Conservation (phyloP, 2,888 invertebrate genomes). For the Eupelmus urozonus region DNA sequence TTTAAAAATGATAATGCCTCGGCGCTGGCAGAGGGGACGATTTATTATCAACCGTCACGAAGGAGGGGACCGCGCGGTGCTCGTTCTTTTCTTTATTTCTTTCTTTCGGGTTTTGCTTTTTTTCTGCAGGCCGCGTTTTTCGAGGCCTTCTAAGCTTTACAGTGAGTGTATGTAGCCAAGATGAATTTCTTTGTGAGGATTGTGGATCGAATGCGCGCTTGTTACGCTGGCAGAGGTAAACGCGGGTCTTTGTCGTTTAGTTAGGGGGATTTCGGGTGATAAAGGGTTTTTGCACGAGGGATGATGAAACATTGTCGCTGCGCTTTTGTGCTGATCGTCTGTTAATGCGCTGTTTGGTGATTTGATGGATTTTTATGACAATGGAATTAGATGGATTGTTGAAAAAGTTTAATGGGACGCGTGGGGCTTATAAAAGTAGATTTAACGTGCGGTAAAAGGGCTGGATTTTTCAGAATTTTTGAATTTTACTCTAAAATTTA, state of each 20-base stretch:
- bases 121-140: neutral
- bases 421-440: no score
- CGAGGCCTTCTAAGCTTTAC: neutral
- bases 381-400: no score
- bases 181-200: constrained; percentile 35
- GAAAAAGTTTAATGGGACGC: no score
- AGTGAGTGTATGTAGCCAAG: constrained; percentile 3
- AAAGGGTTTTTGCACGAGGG: neutral
- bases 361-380: no score
- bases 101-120: neutral
- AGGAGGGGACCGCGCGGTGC: constrained; percentile 56
- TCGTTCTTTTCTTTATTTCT: constrained; percentile 13
- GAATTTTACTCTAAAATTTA: no score
- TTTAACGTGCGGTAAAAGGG: no score
- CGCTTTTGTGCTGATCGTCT: no score
- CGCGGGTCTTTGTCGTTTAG: neutral
- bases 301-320: neutral
- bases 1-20: constrained; percentile 70
- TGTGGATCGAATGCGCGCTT: neutral
- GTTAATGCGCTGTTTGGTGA: no score
- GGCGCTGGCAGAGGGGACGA: constrained; percentile 60
- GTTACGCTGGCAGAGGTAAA: neutral
- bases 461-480: no score
- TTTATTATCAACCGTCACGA: constrained; percentile 66
- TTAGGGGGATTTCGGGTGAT: neutral